Evolutionary conservation across 2,888 invertebrate species (phyloP), one percentile per base, ranked within the genome.

Genomic region (Meiosimyza platycephala): DNA sequence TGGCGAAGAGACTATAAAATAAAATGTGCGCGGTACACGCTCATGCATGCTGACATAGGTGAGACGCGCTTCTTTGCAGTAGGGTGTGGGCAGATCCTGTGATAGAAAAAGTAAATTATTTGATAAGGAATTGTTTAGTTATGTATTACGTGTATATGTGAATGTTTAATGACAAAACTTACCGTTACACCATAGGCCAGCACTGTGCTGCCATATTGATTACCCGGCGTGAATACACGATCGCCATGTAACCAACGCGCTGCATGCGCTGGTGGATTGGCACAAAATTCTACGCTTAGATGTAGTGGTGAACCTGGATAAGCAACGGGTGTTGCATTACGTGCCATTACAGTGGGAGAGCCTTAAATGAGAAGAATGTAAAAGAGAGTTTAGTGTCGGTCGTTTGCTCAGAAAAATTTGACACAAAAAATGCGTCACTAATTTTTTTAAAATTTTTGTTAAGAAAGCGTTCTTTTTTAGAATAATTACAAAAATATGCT

Each of bases 261-360:
- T 18, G 88, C 88, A 79, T 86, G 85, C 13, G 88, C 88, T 6
- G 90, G 89, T 4, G 94, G 94, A 87, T 93, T 93, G 78, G 94
- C 93, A 87, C 94, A 94, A 84, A 93, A 93, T 84, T 93, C 93
- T 78, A 93, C 92, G 55, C 91, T 89, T 57, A 94, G 87, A 77
- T 92, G 91, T 75, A 93, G 86, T 0, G 91, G 90, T 75, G 92
- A 91, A 50, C 93, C 93, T 72, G 91, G 90, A 80, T 92, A 90
- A 18, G 92, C 93, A 40, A 91, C 91, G 77, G 93, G 89, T 64
- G 91, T 92, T 81, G 91, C 90, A 84, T 90, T 91, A 74, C 89
- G 88, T 4, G 92, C 92, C 77, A 90, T 89, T 52, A 92, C 91
- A 80, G 91, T 90, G 74, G 93, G 93, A 71, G 89, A 89, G 76